A percentile compares a stretch with the other conserved stretches of the same genome.
Conservation (phyloP, 2,797 vertebrate genomes). For the Crocodylus rhombifer region DNA sequence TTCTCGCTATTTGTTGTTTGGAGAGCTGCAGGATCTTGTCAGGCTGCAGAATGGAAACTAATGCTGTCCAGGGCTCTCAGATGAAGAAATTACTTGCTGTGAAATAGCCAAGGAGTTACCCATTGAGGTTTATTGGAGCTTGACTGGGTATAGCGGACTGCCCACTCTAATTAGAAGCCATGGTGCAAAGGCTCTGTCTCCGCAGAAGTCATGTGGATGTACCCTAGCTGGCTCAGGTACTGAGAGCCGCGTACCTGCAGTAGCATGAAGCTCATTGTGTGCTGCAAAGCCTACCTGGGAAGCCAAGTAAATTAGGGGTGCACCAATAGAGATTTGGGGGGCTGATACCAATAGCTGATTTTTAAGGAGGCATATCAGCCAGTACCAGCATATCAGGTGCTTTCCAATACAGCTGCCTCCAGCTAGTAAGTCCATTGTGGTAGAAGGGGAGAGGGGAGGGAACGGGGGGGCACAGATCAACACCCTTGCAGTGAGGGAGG, state of each 20-base stretch:
- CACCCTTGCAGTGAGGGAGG: too few relatives aligned
- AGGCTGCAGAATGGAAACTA: background rate
- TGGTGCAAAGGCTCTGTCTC: background rate
- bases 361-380: too few relatives aligned
- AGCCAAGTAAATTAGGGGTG: too few relatives aligned
- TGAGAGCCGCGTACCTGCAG: background rate
- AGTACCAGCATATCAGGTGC: too few relatives aligned
- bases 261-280: too few relatives aligned
- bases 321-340: too few relatives aligned
- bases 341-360: too few relatives aligned
- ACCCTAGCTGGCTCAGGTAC: background rate
- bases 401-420: too few relatives aligned
- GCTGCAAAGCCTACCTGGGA: too few relatives aligned
- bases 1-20: accelerated
- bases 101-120: accelerated
- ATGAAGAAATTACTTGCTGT: background rate
- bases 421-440: too few relatives aligned
- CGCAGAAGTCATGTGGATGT: background rate
- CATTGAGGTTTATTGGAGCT: background rate
- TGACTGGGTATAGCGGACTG: background rate
- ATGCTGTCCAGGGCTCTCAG: accelerated
- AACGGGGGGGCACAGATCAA: too few relatives aligned
- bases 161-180: background rate
- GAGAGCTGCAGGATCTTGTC: background rate
- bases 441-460: too few relatives aligned